Base-by-base conservation (phyloP, 2,888 invertebrate species). In the Crematogaster levior region DNA sequence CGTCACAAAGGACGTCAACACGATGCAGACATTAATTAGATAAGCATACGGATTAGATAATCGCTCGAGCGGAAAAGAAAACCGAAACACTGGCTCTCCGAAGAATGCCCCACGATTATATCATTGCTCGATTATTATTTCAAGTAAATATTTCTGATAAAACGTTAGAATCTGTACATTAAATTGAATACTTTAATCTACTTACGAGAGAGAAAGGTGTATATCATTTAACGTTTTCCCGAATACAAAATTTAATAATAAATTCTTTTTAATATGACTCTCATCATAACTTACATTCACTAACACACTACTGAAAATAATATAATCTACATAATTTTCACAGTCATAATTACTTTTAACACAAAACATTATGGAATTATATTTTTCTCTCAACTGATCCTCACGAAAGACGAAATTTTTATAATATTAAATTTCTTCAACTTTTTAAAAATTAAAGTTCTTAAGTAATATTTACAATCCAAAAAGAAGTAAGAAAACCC, bases 21-120 rank as follows among this genome's bases (percentile, higher is more conserved):
- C 70, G 30, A 40, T 10, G 65, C 65, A 70, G 51, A 68, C 82
- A 58, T 82, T 82, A 82, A 79, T 65, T 74, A 65, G 81, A 85
- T 85, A 85, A 85, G 79, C 72, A 18, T 18, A 51, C 27, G 66
- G 74, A 81, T 84, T 84, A 66, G 60, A 74, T 81, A 81, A 83
- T 81, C 82, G 48, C n/a, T 37, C 27, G 30, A 48, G 53, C 51
- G 40, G 40, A 66, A 40, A n/a, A 37, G 66, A 79, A n/a, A 65
- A 65, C n/a, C 43, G 18, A 43, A 53, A 66, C 30, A 66, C 12
- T 43, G 37, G 34, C n/a, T 30, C 37, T 21, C 53, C 15, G 27
- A 24, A n/a, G 65, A 82, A 83, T 83, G 60, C 61, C 24, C 48
- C 37, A 56, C 24, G 46, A 83, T 83, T 83, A 81, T 74, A 81